Evolutionary conservation across 2,113 vertebrate species (phyloP).

Genomic region (Ahaetulla prasina): DNA sequence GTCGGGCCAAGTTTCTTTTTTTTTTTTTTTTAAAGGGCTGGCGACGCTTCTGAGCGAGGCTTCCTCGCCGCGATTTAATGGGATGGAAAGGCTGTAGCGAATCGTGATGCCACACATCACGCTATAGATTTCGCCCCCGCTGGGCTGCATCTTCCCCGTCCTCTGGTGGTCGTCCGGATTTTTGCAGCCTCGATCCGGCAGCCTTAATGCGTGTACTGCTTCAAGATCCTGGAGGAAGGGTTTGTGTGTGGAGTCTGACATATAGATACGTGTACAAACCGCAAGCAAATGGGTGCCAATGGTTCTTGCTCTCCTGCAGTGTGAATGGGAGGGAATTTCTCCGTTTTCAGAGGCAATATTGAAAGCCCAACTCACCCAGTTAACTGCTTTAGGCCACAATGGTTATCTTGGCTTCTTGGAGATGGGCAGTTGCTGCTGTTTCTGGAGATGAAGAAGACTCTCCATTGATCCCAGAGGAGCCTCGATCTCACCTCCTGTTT

Average conservation of each 20-base stretch:
- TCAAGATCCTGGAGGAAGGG: background rate
- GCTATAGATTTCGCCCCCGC: too few relatives aligned
- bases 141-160: background rate
- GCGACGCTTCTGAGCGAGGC: background rate
- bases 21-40: too few relatives aligned
- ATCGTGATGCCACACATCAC: background rate
- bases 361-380: background rate
- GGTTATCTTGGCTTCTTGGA: background rate
- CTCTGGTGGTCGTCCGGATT: background rate
- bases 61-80: background rate
- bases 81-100: background rate
- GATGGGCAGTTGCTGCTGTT: background rate
- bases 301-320: background rate
- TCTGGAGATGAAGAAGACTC: background rate
- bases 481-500: background rate
- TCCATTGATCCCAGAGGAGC: background rate
- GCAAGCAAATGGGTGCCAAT: background rate
- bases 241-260: background rate
- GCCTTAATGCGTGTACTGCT: background rate
- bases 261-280: background rate
- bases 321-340: background rate
- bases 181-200: background rate
- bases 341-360: background rate
- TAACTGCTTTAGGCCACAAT: background rate
- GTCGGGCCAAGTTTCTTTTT: background rate